Evolutionary conservation across 1,140 invertebrate species (phyloP), one percentile per base, ranked within the genome.

Genomic region (Drosophila prosaltans): DNA sequence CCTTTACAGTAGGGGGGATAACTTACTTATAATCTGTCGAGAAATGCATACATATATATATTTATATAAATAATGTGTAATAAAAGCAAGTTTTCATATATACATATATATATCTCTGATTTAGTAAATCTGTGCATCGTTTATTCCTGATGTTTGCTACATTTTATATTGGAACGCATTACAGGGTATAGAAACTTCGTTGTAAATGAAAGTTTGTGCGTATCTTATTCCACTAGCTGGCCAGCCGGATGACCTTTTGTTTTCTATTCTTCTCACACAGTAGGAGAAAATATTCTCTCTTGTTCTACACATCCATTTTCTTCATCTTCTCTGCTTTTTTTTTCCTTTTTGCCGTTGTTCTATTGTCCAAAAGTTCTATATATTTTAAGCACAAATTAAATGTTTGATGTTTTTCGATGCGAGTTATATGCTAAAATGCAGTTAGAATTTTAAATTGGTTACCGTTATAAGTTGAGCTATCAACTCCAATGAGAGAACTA

Each of bases 381-480:
- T n/a, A 30, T 26, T 55, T 24, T 24, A 55, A 30, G 8, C 2
- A 55, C 16, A 57, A 57, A 57, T 59, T 59, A 59, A 59, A 59
- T 39, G 45, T 59, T 59, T 58, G 32, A 30, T 30, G 28, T 36
- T 16, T 57, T 36, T 57, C 16, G n/a, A 16, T 59, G n/a, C 16
- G 32, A 16, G 51, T 30, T 36, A 36, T 30, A 57, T 28, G 54
- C 54, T 30, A 30, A 57, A 57, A 32, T 57, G 54, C 30, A 7
- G 28, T 32, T 58, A 36, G 55, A 21, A 6, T 36, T 36, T 36
- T 36, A 16, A 51, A 51, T 26, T 51, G 9, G 7, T n/a, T 58
- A 58, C 57, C 57, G 57, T 59, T 59, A 51, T 51, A 24, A 51
- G 45, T 48, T 48, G 21, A 51, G 45, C 45, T 51, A 51, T 51